Base-by-base conservation (phyloP, 2,113 vertebrate genomes). In the Heterochromis multidens region DNA sequence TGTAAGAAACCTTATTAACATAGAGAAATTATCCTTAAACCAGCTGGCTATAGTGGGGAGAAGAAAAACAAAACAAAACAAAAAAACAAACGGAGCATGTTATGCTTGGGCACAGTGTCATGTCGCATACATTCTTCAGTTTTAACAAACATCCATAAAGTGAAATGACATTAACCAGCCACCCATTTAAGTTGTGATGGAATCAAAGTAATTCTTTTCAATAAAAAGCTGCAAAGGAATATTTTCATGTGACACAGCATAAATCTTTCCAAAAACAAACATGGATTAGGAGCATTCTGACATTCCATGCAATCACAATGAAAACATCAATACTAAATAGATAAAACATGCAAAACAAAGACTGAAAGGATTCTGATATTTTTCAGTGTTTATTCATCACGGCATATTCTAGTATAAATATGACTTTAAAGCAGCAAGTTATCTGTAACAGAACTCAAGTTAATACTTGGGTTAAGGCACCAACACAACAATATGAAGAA, bases 391-490 rank as follows among this genome's bases (percentile, higher is more conserved):
- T 62, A 49, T 58, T 62, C 12, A 46, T 82, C 46, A 57, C 77
- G 89, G 60, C 52, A 74, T 61, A 72, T 43, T 35, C 14, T 29
- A 19, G 27, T 72, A 57, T 54, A 49, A 76, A 56, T 79, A 40
- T 46, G 10, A 40, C 35, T 37, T 72, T 56, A 81, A 87, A 95
- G 88, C 91, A 93, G 90, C 89, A 88, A 87, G 83, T 25, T 84
- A 78, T 77, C 6, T 80, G 49, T 70, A 85, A 87, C 37, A 76
- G 27, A 91, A 83, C 72, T 62, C 61, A 89, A 67, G n/a, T 79
- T 54, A 91, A 94, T 81, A 92, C 90, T 89, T 80, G 49, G 83
- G 90, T 89, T 95, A 96, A 96, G 96, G 95, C 96, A 96, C 94
- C 91, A 86, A 94, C 79, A 29, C 87, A 92, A 90, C 49, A 83